A percentile compares a stretch with the other conserved stretches of the same genome.
phyloP scores from a whole-genome alignment of 2,888 invertebrate species.

The Leptinotarsa tumamoca region DNA sequence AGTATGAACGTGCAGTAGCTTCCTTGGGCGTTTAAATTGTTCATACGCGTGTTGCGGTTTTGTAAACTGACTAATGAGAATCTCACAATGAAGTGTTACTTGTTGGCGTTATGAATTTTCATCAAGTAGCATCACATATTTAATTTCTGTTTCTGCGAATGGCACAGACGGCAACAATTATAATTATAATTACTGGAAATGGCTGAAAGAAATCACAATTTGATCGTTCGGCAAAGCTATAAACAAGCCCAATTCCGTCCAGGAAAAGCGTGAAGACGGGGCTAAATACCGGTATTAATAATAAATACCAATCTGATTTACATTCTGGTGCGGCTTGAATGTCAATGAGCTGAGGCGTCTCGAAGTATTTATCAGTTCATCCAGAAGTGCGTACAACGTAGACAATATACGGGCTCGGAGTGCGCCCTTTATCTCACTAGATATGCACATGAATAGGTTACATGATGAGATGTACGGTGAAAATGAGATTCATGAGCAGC shows the following conservation, averaged over 20 bases:
- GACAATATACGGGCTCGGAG: constrained; percentile 12
- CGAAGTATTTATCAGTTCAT: constrained; percentile 21
- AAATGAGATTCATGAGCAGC: background rate
- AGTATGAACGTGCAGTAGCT: no score
- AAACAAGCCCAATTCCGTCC: constrained; percentile 61
- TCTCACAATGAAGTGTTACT: no score
- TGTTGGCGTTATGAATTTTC: no score
- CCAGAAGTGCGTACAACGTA: constrained; percentile 21
- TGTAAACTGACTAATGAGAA: no score
- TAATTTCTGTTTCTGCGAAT: no score
- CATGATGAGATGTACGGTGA: constrained; percentile 6
- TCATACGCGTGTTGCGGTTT: no score
- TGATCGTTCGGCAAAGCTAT: constrained; percentile 54
- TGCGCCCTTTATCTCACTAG: constrained; percentile 17
- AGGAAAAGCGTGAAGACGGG: constrained; percentile 56
- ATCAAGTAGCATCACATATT: no score
- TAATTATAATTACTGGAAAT: no score
- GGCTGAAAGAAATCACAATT: background rate
- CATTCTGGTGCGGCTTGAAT: constrained; percentile 42
- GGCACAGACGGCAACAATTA: no score
- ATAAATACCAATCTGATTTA: constrained; percentile 46
- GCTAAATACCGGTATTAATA: constrained; percentile 60
- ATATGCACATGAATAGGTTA: background rate
- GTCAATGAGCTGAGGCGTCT: constrained; percentile 16
- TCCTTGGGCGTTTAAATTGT: no score